Base-by-base conservation (phyloP, 2,888 invertebrate genomes). In the Agrochola circellaris region DNA sequence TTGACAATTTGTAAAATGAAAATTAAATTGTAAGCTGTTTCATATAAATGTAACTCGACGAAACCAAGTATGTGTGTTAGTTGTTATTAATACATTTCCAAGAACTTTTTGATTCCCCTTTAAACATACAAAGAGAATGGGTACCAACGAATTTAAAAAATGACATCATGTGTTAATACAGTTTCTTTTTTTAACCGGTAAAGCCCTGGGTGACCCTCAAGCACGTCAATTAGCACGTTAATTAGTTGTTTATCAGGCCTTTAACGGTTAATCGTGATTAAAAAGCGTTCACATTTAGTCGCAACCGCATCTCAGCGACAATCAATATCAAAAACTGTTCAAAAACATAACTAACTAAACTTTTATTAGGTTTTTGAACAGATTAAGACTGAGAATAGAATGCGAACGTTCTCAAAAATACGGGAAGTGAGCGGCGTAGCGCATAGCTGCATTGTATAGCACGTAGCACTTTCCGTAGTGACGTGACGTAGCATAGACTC, bases 401-500 rank as follows among this genome's bases (percentile, higher is more conserved):
- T 20, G 20, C 13, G 2, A 66, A 26, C 20, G 20, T 26, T 66
- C 20, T 13, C 4, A 20, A 26, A 66, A 26, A 20, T 45, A 66
- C 26, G 7, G 13, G 13, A 26, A 45, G 5, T 11, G 7, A 62
- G 15, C 26, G 54, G n/a, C 51, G 62, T 76, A 58, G 42, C 71
- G 34, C 45, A 34, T 81, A 76, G 76, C 38, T 20, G 61, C 30
- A n/a, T 48, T 73, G 61, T 72, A 60, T 72, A 65, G 38, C 65
- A 51, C 75, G 61, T 54, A 67, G 66, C 20, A 67, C 26, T 72
- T 30, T 70, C 15, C n/a, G 58, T 65, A 72, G 81, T 67, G 5
- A 71, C 71, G 68, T 81, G 56, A 48, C 26, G 66, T 51, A 78
- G 82, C 66, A 65, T 64, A 48, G 1, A 8, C 13, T 82, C 82